Evolutionary conservation across 2,113 vertebrate species (phyloP), one percentile per base, ranked within the genome.

Genomic region (Rhinoptilus africanus): DNA sequence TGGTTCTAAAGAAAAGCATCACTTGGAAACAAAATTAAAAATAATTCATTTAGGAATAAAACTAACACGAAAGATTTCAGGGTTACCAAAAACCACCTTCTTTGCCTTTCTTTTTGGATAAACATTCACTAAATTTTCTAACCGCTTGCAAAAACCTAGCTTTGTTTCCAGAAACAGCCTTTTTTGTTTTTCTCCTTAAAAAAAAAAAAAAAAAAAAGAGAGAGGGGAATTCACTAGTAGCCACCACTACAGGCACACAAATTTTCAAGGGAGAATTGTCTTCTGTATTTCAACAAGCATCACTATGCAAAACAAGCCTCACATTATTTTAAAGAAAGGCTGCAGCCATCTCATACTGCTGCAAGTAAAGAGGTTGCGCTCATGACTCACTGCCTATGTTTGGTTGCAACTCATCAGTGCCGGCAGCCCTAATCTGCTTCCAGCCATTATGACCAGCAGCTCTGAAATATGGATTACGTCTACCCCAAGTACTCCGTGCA

Each of bases 401-500:
- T 81, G 60, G 94, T 34, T 94, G 84, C 91, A 95, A 87, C 95
- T 93, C 87, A 89, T 96, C 91, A 89, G 87, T 84, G 81, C 93
- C n/a, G 1, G 91, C 88, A 96, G 74, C 94, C 89, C 95, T 92
- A 79, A 93, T 93, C 77, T 95, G 86, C 71, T 95, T 89, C 92
- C 74, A 91, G 89, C 74, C 94, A 83, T 93, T 95, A 87, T 68
- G 83, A 76, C 96, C 88, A 95, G 77, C 86, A 92, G 86, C 88
- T 93, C 92, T 95, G 96, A 96, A 96, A 95, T 89, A 95, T 89
- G 91, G 94, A 96, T 95, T 93, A 96, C 75, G 84, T 92, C 91
- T 95, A 95, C 60, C 57, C 85, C 71, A 64, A 85, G 89, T 72
- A 76, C 81, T 91, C 73, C 0, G 5, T 23, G 64, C 83, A 92